Conservation (phyloP, 2,888 invertebrate genomes). For the Acleris literana region DNA sequence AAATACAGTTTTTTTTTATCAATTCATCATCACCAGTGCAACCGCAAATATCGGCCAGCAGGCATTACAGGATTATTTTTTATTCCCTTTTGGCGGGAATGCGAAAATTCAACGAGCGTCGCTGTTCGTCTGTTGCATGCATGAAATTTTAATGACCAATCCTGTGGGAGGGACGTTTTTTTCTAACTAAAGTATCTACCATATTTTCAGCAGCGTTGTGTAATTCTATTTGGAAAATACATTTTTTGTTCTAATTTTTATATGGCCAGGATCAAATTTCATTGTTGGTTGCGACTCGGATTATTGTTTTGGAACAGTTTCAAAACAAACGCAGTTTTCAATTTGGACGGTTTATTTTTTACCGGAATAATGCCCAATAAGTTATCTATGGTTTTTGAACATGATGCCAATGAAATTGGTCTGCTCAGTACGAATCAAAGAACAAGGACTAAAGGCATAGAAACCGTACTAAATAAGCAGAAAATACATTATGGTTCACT, state of each 20-base stretch:
- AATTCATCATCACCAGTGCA: constrained; percentile 11
- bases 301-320: too few relatives aligned
- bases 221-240: neutral
- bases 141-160: constrained; percentile 38
- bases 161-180: constrained; percentile 26
- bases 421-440: too few relatives aligned
- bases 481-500: too few relatives aligned
- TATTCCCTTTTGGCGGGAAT: constrained; percentile 34
- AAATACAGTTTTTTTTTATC: neutral
- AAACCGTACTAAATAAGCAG: too few relatives aligned
- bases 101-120: constrained; percentile 34
- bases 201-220: constrained; percentile 15
- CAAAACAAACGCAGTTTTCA: too few relatives aligned
- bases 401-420: too few relatives aligned
- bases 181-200: constrained; percentile 30
- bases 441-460: too few relatives aligned
- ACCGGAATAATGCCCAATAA: too few relatives aligned
- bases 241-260: neutral
- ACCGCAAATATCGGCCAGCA: constrained; percentile 30
- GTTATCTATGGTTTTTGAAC: too few relatives aligned
- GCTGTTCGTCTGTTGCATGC: constrained; percentile 38
- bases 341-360: too few relatives aligned
- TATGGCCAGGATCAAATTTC: too few relatives aligned
- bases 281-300: too few relatives aligned
- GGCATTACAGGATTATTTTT: constrained; percentile 36